phyloP scores from a whole-genome alignment of 2,888 invertebrate genomes.

The Yponomeuta plumbellus region DNA sequence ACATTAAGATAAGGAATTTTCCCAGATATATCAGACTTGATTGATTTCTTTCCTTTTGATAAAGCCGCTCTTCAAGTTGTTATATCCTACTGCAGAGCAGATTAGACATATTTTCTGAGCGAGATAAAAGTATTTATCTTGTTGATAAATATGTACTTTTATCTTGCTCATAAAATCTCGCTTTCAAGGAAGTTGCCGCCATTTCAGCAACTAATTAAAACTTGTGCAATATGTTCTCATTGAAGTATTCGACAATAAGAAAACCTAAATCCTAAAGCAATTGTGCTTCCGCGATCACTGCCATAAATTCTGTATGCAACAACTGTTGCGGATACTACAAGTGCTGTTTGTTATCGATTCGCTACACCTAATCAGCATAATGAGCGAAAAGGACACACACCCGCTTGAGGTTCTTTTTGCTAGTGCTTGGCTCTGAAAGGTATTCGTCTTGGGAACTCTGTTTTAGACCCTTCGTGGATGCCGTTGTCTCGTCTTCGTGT shows the following conservation, averaged over 20 bases:
- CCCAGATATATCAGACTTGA: not conserved
- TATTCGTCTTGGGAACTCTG: not conserved
- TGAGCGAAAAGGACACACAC: slow-evolving; percentile 39
- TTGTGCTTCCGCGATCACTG: too few species aligned
- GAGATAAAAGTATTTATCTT: not conserved
- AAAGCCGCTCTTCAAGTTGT: not conserved
- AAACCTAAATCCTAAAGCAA: too few species aligned
- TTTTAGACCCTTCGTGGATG: slow-evolving; percentile 20
- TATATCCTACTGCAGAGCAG: not conserved
- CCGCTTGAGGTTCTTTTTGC: slow-evolving; percentile 58
- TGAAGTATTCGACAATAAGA: too few species aligned
- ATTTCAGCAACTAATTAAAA: too few species aligned
- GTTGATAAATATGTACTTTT: too few species aligned
- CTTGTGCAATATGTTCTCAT: too few species aligned
- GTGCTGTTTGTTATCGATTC: too few species aligned
- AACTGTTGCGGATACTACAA: too few species aligned
- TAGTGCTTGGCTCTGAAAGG: slow-evolving; percentile 29
- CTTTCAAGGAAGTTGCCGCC: too few species aligned
- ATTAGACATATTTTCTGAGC: not conserved
- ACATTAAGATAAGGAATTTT: not conserved
- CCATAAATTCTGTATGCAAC: too few species aligned
- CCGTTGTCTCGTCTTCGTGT: slow-evolving; percentile 32
- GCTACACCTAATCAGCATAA: too few species aligned
- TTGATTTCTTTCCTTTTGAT: not conserved
- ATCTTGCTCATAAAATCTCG: too few species aligned